Percentiles rank a stretch among this genome's conserved stretches.
Evolutionary conservation across 2,113 vertebrate genomes (phyloP).

Genomic region (Oreochromis tanganicae): DNA sequence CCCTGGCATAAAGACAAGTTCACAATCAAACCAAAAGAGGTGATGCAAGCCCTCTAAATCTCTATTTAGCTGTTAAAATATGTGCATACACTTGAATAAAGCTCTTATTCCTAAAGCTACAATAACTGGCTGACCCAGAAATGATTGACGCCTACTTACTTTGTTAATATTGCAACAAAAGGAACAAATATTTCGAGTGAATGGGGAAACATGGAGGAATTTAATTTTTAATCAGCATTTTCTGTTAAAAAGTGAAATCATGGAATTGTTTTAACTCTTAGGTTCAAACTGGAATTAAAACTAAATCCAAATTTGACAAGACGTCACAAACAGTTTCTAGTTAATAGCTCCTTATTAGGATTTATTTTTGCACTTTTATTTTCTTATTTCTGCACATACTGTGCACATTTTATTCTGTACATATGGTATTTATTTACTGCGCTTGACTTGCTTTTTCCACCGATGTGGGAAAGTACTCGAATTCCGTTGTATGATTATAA

Average conservation of each 20-base stretch:
- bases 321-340: not conserved
- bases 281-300: not conserved
- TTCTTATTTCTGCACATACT: not conserved
- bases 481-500: not conserved
- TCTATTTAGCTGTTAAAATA: not conserved
- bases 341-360: not conserved
- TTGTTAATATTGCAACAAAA: not conserved
- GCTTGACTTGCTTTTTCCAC: not conserved
- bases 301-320: not conserved
- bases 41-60: not conserved
- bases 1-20: conserved; percentile 67
- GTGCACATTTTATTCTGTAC: not conserved
- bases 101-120: not conserved
- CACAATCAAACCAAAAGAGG: not conserved
- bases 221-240: not conserved
- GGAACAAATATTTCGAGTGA: not conserved
- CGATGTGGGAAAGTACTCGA: not conserved
- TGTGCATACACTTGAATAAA: accelerated
- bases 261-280: not conserved
- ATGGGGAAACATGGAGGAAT: not conserved
- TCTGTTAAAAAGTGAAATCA: not conserved
- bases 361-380: not conserved
- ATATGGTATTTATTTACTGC: not conserved
- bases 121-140: not conserved
- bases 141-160: not conserved